Conservation (phyloP, 2,113 vertebrate species). For the Coracopsis vasa region DNA sequence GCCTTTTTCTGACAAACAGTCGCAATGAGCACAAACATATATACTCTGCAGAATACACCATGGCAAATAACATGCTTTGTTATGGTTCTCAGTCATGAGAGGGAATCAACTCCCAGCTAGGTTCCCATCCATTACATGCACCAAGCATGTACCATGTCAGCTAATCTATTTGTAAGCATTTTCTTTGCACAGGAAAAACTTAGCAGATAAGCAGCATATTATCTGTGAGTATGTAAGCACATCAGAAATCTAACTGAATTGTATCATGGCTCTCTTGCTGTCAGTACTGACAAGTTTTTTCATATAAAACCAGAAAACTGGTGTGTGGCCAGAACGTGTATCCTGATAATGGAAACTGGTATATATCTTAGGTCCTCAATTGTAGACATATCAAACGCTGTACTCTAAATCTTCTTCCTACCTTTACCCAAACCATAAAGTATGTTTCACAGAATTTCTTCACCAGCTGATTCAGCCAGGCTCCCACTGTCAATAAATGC, state of each 20-base stretch:
- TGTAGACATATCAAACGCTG: not conserved
- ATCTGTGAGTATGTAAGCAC: not conserved
- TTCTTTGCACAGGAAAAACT: not conserved
- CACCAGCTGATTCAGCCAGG: not conserved
- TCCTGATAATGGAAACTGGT: not conserved
- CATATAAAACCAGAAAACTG: not conserved
- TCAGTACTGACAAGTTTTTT: not conserved
- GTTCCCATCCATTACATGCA: not conserved
- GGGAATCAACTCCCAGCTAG: too few species aligned
- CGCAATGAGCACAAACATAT: too few species aligned
- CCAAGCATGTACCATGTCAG: not conserved
- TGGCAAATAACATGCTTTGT: too few species aligned
- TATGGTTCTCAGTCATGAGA: too few species aligned
- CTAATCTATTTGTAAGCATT: not conserved
- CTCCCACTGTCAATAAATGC: not conserved
- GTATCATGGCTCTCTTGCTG: not conserved
- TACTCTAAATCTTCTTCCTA: not conserved
- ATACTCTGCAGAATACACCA: too few species aligned
- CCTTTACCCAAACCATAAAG: not conserved
- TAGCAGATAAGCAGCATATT: not conserved
- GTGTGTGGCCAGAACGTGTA: not conserved
- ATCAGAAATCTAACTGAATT: not conserved
- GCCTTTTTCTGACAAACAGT: too few species aligned
- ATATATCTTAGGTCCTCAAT: not conserved
- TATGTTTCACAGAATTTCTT: not conserved